A percentile compares a stretch with the other conserved stretches of the same genome.
These are phyloP conservation scores for Zaprionus camerounensis DNA, from an alignment of 1,140 invertebrate species.

Conservation along the genomic window DNA sequence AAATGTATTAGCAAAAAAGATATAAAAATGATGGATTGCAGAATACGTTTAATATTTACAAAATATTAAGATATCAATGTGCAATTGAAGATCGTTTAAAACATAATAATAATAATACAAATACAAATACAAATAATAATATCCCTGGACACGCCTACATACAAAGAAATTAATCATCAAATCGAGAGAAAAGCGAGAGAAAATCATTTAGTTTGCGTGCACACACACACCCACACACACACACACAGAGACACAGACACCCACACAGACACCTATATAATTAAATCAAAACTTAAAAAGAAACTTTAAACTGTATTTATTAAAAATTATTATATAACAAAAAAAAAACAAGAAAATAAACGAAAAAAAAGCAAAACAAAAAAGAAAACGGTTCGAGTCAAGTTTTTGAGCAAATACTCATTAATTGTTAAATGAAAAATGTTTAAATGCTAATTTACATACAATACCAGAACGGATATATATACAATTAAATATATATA, in stretches of 20 bases:
- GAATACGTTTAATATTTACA: slow-evolving; percentile 76
- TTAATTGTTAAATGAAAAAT: slow-evolving; percentile 69
- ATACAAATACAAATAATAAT: slow-evolving; percentile 2
- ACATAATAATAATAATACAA: slow-evolving; percentile 42
- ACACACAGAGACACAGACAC: slow-evolving; percentile 30
- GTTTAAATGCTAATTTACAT: slow-evolving; percentile 48
- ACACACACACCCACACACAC: slow-evolving; percentile 10
- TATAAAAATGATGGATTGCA: slow-evolving; percentile 37
- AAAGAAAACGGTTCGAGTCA: slow-evolving; percentile 59
- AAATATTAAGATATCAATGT: slow-evolving; percentile 82
- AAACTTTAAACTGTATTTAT: slow-evolving; percentile 66
- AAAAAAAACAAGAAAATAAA: background rate
- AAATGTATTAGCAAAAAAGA: slow-evolving; percentile 54
- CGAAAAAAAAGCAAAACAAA: slow-evolving; percentile 19
- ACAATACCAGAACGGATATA: slow-evolving; percentile 47
- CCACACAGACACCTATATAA: slow-evolving; percentile 45
- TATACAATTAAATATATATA: slow-evolving; percentile 41
- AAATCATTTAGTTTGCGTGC: slow-evolving; percentile 49
- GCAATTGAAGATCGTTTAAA: slow-evolving; percentile 80
- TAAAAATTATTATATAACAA: slow-evolving; percentile 44
- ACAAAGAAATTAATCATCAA: slow-evolving; percentile 26
- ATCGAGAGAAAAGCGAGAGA: slow-evolving; percentile 32
- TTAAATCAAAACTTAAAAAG: slow-evolving; percentile 67
- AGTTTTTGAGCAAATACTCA: slow-evolving; percentile 79
- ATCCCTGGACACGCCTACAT: slow-evolving; percentile 22